Evolutionary conservation across 1,140 invertebrate species (phyloP), one percentile per base, ranked within the genome.

Genomic region (Pygmarrhopalites habei): DNA sequence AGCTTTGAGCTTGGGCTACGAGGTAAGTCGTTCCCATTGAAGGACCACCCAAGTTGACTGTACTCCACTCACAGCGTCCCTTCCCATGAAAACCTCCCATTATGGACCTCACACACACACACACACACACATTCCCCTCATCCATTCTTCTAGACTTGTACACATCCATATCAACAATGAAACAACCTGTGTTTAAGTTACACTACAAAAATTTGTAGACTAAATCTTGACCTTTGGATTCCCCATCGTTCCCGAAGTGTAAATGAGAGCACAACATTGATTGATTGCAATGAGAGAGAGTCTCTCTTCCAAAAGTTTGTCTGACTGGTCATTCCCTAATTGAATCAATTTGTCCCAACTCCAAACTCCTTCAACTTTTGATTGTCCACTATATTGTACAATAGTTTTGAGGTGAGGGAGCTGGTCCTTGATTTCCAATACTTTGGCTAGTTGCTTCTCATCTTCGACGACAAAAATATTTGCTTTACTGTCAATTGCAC

Each of bases 191-290:
- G n/a, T n/a, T n/a, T n/a, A n/a, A n/a, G n/a, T n/a, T n/a, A n/a
- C n/a, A n/a, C n/a, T n/a, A n/a, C n/a, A n/a, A n/a, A n/a, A n/a
- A n/a, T n/a, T n/a, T n/a, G n/a, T n/a, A n/a, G 83, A 87, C 52
- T 95, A 75, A 92, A 96, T 95, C 5, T 92, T 91, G 1, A 85
- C 92, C 77, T 96, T 96, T 17, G 92, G 89, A 72, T 86, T 83
- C 17, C 92, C 92, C 47, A 90, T 87, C 0, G 92, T 96, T 3
- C 92, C 92, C 12, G 90, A 94, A 10, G 92, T 96, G 73, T 92
- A 96, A 49, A 95, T 89, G 43, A 96, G 77, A 39, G 86, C 88
- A 74, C 90, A 93, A 75, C 90, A 93, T 78, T 95, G 88, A 74
- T 96, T 96, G 43, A 86, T 81, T 29, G 83, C 84, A 52, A 92